Percentiles rank a stretch among this genome's conserved stretches.
Evolutionary conservation across 2,797 vertebrate genomes (phyloP).

Genomic region (Peromyscus attwateri): DNA sequence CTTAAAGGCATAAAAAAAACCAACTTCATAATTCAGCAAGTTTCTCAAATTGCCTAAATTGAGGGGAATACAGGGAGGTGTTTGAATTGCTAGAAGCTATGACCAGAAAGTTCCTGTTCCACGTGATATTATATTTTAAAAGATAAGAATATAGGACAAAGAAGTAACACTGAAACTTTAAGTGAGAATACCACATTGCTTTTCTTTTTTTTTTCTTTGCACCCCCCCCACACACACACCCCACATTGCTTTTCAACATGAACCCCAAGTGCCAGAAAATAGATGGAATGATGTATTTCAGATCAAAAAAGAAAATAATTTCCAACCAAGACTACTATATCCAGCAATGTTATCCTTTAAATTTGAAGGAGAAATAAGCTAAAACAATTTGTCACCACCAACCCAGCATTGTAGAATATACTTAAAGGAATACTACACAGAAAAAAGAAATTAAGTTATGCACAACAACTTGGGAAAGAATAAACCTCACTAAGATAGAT

Average conservation of each 20-base stretch:
- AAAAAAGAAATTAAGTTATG: neutral
- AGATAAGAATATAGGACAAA: neutral
- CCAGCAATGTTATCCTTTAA: neutral
- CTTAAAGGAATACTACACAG: neutral
- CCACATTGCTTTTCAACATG: neutral
- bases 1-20: neutral
- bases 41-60: neutral
- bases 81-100: neutral
- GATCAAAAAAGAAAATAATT: neutral
- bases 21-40: neutral
- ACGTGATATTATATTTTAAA: neutral
- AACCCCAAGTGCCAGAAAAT: neutral
- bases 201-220: too few species aligned
- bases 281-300: neutral
- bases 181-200: neutral
- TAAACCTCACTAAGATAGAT: neutral
- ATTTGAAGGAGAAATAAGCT: neutral
- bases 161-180: neutral
- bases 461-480: neutral
- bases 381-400: too few species aligned
- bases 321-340: neutral
- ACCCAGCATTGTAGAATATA: neutral
- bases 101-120: neutral
- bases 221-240: too few species aligned
- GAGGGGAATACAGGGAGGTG: neutral